Conservation (phyloP, 1,140 invertebrate species). For the Trissolcus basalis region DNA sequence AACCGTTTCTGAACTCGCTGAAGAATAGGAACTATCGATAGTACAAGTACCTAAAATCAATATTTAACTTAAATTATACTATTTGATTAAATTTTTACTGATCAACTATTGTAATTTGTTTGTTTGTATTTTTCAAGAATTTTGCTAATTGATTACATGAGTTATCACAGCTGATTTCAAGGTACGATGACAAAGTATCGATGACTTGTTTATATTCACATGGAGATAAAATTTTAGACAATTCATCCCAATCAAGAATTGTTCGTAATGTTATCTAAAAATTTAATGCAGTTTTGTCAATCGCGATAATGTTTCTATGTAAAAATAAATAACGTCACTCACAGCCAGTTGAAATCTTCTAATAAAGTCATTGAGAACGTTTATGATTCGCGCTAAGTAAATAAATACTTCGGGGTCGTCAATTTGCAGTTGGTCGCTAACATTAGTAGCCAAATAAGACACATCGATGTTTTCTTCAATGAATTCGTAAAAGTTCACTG, state of each 20-base stretch:
- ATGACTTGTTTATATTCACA: slow-evolving; percentile 1
- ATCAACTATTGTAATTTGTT: slow-evolving; percentile 1
- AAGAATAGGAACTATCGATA: too few species aligned
- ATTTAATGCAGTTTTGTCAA: not conserved
- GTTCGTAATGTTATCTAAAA: not conserved
- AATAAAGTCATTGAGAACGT: slow-evolving; percentile 14
- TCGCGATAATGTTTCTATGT: too few species aligned
- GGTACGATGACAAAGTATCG: not conserved
- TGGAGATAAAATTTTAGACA: slow-evolving; percentile 1
- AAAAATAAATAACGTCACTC: slow-evolving; percentile 5
- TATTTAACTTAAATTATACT: too few species aligned
- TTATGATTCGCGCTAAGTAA: slow-evolving; percentile 29
- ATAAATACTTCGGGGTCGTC: slow-evolving; percentile 8
- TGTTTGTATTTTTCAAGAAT: not conserved
- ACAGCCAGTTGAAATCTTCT: slow-evolving; percentile 14
- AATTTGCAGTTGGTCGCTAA: slow-evolving; percentile 10
- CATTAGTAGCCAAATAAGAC: slow-evolving; percentile 11
- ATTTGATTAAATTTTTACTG: not conserved
- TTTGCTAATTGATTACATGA: not conserved
- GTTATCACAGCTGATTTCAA: not conserved
- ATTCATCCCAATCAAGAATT: slow-evolving; percentile 9
- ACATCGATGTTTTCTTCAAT: slow-evolving; percentile 1
- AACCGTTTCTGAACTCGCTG: too few species aligned
- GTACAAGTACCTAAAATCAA: too few species aligned
- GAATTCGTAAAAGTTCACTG: not conserved